Conservation (phyloP, 2,888 invertebrate genomes). For the Sipha maydis region DNA sequence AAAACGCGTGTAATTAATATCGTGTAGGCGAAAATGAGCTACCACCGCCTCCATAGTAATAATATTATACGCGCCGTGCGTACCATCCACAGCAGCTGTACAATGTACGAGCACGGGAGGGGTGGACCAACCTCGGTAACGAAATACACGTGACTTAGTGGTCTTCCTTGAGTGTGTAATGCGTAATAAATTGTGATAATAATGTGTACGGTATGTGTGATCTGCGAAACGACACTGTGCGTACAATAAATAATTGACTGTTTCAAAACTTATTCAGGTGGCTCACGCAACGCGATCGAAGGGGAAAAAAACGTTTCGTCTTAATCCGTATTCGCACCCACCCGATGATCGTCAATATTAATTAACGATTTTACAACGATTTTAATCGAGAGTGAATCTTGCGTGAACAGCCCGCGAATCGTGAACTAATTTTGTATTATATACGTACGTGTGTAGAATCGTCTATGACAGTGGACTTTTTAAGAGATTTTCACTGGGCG, state of each 20-base stretch:
- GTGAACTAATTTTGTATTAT: too few species aligned
- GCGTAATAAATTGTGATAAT: background rate
- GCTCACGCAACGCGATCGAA: background rate
- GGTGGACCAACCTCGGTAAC: background rate
- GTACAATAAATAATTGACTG: background rate
- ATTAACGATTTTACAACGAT: too few species aligned
- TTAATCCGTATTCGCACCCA: too few species aligned
- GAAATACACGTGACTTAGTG: background rate
- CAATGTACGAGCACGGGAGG: background rate
- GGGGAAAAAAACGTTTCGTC: too few species aligned
- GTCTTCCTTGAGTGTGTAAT: background rate
- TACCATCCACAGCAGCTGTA: background rate
- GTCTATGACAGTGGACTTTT: too few species aligned
- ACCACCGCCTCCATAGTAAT: background rate
- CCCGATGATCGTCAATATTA: too few species aligned
- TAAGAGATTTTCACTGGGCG: too few species aligned
- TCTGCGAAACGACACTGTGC: background rate
- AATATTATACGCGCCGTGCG: too few species aligned
- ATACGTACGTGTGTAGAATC: too few species aligned
- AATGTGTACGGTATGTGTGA: background rate
- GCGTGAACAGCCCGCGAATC: too few species aligned
- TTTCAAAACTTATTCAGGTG: background rate
- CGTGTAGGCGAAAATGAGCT: conserved; percentile 16
- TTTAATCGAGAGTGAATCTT: too few species aligned
- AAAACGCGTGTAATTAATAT: conserved; percentile 45